phyloP scores from a whole-genome alignment of 2,113 vertebrate species.

The Monopterus albus region DNA sequence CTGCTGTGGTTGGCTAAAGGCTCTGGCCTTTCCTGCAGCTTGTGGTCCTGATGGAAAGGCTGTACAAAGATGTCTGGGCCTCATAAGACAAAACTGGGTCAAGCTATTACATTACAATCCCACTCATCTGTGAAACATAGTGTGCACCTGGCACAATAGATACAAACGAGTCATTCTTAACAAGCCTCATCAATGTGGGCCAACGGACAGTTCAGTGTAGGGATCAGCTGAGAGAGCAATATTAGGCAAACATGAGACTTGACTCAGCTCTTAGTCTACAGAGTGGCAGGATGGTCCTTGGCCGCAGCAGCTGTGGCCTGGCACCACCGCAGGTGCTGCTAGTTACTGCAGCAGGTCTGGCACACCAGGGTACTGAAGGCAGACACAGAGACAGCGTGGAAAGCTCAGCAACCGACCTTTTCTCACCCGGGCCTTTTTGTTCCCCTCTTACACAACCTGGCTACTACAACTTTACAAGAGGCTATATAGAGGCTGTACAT shows the following conservation, averaged over 20 bases:
- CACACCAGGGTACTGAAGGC: conserved; percentile 52
- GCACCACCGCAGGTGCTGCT: conserved; percentile 57
- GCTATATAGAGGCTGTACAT: conserved; percentile 64
- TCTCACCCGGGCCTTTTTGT: background rate
- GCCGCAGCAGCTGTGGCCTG: conserved; percentile 53
- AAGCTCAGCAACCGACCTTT: conserved; percentile 5
- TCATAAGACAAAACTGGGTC: conserved; percentile 50
- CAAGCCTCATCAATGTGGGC: background rate
- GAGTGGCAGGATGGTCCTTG: conserved; percentile 35
- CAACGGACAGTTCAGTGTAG: background rate
- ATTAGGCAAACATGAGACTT: conserved; percentile 6
- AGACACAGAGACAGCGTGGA: conserved; percentile 9
- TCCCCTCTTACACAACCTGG: background rate
- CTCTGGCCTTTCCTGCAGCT: conserved; percentile 35
- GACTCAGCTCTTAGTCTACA: conserved; percentile 28
- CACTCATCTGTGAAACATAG: conserved; percentile 36
- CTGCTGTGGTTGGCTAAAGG: conserved; percentile 36
- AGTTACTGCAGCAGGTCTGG: conserved; percentile 52
- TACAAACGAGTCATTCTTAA: conserved; percentile 30
- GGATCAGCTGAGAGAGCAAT: background rate
- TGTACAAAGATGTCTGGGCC: conserved; percentile 39
- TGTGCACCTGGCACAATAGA: conserved; percentile 30
- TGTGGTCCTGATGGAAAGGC: conserved; percentile 27
- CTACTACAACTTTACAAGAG: background rate
- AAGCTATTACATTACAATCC: conserved; percentile 43